These are phyloP conservation scores for Spialia ferax DNA, from an alignment of 2,888 invertebrate genomes.

Conservation along the genomic window DNA sequence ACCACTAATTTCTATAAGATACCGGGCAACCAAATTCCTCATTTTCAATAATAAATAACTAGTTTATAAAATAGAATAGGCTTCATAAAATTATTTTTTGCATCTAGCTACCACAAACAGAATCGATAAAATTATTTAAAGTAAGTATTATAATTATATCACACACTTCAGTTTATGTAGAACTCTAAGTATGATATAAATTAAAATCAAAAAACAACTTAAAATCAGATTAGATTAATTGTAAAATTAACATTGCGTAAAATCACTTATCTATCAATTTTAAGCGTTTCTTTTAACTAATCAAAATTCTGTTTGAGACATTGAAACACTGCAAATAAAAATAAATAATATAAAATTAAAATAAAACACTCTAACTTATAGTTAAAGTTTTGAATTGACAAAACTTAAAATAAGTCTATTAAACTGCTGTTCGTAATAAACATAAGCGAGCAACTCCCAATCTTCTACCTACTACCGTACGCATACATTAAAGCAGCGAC, in stretches of 20 bases:
- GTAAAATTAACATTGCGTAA: constrained; percentile 60
- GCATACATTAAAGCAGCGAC: constrained; percentile 36
- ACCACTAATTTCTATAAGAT: constrained; percentile 70
- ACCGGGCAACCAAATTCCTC: constrained; percentile 75
- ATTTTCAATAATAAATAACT: constrained; percentile 79
- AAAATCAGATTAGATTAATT: constrained; percentile 56
- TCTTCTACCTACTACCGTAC: constrained; percentile 50
- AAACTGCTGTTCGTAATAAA: constrained; percentile 63
- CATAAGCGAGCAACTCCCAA: constrained; percentile 59
- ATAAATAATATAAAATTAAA: constrained; percentile 78
- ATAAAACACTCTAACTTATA: constrained; percentile 84
- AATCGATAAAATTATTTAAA: constrained; percentile 68
- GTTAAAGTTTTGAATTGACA: constrained; percentile 85
- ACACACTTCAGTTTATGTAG: constrained; percentile 80
- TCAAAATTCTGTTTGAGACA: constrained; percentile 69
- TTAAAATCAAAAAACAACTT: constrained; percentile 58
- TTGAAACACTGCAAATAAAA: constrained; percentile 68
- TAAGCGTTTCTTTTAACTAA: constrained; percentile 59
- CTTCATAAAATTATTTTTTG: constrained; percentile 62
- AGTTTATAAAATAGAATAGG: constrained; percentile 66
- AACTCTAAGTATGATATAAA: constrained; percentile 59
- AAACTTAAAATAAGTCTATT: constrained; percentile 85
- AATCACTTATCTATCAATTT: constrained; percentile 66
- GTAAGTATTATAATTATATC: constrained; percentile 67
- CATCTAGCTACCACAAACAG: constrained; percentile 79